Percentiles rank a stretch among this genome's conserved stretches.
Conservation (phyloP, 2,888 invertebrate species). For the Ophioninae sp. region DNA sequence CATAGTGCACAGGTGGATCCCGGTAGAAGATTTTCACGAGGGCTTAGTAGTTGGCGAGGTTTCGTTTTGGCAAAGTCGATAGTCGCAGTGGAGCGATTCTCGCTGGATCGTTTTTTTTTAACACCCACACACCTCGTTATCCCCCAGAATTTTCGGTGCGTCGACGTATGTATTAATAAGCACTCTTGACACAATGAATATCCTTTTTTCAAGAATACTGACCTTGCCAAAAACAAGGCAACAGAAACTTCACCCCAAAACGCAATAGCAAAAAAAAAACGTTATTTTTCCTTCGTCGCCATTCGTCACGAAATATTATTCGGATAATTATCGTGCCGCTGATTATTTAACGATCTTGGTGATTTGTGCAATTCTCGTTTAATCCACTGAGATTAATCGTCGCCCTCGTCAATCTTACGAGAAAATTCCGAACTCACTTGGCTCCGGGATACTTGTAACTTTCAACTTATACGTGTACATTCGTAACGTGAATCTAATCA, state of each 20-base stretch:
- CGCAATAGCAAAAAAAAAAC: not conserved
- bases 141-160: constrained; percentile 34
- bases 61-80: constrained; percentile 76
- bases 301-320: not conserved
- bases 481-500: constrained; percentile 12
- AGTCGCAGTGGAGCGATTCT: constrained; percentile 17
- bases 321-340: constrained; percentile 35
- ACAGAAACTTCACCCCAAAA: not conserved
- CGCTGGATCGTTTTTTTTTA: constrained; percentile 23
- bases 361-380: constrained; percentile 54
- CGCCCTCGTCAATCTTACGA: constrained; percentile 35
- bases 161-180: constrained; percentile 38
- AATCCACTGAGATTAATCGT: constrained; percentile 53
- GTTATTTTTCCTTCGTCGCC: not conserved
- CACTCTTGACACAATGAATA: not conserved
- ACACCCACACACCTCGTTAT: constrained; percentile 21
- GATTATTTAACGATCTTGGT: constrained; percentile 51
- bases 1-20: constrained; percentile 70
- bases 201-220: constrained; percentile 32
- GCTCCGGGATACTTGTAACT: constrained; percentile 2
- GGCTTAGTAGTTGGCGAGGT: constrained; percentile 76
- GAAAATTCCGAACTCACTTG: constrained; percentile 2
- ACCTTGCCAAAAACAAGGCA: constrained; percentile 42
- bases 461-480: not conserved
- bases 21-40: constrained; percentile 68